phyloP scores from a whole-genome alignment of 2,113 vertebrate species.

The Semnornis frantzii region DNA sequence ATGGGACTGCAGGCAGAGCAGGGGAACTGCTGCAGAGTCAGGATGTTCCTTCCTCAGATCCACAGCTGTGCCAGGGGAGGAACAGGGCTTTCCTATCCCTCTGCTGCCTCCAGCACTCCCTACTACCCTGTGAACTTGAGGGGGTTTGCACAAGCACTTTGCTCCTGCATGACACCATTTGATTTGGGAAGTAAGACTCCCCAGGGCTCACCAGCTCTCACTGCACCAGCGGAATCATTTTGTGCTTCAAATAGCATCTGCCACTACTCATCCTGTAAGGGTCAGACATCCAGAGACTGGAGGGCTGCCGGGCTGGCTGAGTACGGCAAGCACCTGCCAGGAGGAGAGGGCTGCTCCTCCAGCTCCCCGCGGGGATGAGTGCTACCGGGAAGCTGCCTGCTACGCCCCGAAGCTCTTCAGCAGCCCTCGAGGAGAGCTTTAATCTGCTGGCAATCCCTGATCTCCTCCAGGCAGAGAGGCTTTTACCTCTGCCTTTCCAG shows the following conservation, averaged over 20 bases:
- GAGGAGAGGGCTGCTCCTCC: background rate
- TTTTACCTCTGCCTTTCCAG: background rate
- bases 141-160: background rate
- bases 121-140: background rate
- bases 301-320: background rate
- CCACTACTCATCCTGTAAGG: conserved; percentile 2
- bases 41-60: background rate
- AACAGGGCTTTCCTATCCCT: background rate
- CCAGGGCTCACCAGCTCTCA: background rate
- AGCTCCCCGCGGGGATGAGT: background rate
- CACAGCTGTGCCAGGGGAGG: accelerated
- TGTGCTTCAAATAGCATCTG: conserved; percentile 30
- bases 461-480: conserved; percentile 13
- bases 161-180: background rate
- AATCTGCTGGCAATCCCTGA: background rate
- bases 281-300: background rate
- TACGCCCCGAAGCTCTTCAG: background rate
- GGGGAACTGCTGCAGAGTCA: background rate
- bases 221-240: background rate
- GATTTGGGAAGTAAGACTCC: background rate
- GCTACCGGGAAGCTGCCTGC: background rate
- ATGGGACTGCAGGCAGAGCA: background rate
- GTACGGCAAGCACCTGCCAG: background rate
- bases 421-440: conserved; percentile 30
- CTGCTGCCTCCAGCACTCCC: background rate